Base-by-base conservation (phyloP, 2,113 vertebrate species). In the Pluvianellus socialis region DNA sequence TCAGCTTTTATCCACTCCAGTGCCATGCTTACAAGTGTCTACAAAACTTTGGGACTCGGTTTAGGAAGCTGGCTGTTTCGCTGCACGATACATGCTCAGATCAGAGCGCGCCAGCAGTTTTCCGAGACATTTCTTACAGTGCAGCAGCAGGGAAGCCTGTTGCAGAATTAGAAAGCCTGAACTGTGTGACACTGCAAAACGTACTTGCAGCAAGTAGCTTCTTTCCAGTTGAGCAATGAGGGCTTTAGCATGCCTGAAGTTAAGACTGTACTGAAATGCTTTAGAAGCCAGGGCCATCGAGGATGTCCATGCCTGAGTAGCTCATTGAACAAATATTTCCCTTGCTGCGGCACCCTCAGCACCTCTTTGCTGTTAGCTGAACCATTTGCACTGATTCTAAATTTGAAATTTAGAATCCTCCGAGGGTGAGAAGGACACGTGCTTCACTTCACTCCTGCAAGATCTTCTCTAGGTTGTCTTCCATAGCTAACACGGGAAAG, bases 401-500 rank as follows among this genome's bases (percentile, higher is more conserved):
- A 24, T 82, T 71, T 6, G 9, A 32, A 53, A n/a, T 1, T 1
- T 59, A 38, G 38, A 38, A 38, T 38, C 38, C 47, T 65, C 30
- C 28, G 4, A 3, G 17, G 33, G 14, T 26, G 33, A 79, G 61
- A 5, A 82, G 83, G 33, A 68, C 52, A 28, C 2, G 1, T 5
- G 10, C 40, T 59, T 90, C 1, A 0, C 32, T 79, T 81, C 24
- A 28, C 21, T 67, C 52, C n/a, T 61, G 28, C 17, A 22, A 49
- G 33, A 35, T 56, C 56, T 79, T 52, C 81, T 21, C 56, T 44
- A 19, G 14, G 7, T 12, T 76, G 27, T 47, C 62, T 62, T 75
- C 44, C 2, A 0, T 3, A 16, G 0, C 0, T 45, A 27, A 33
- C 3, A 3, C 6, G n/a, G 28, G 59, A 76, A 44, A 79, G 16